Evolutionary conservation across 2,113 vertebrate genomes (phyloP), one percentile per base, ranked within the genome.

Genomic region (Tylochromis polylepis): DNA sequence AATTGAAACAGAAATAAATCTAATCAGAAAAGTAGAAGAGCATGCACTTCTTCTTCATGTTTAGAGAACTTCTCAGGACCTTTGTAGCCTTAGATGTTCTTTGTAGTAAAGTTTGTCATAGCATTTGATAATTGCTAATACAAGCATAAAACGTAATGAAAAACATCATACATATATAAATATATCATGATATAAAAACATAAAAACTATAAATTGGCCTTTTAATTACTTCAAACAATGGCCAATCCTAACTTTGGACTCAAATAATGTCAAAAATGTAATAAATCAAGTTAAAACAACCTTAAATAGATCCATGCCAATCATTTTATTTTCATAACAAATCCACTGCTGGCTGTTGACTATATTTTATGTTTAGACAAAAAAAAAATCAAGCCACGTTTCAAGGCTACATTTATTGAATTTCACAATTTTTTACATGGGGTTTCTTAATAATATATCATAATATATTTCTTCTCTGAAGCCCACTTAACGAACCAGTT

Each of bases 401-500:
- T 9, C 22, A 31, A 16, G 18, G 15, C 14, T 62, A 29, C 14
- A 41, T n/a, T 15, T 31, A 4, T 31, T 20, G 5, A 22, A 65
- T 65, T 65, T n/a, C 60, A 12, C 41, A 12, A 12, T 43, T 43
- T 43, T 22, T 67, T 67, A 38, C 34, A 67, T 38, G 38, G 8
- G 0, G 3, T n/a, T 70, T 70, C n/a, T 70, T 16, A 70, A 24
- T 70, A 43, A 70, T 0, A 43, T 43, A 24, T 78, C 1, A 53
- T n/a, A 79, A 80, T 22, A 8, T 15, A 85, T 46, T 34, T 38
- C 41, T 67, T 90, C 43, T 12, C 31, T 82, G 24, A 16, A 31
- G 24, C 3, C 11, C 57, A 51, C 70, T 88, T 62, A 84, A 62
- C 29, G 72, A 18, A 51, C 36, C 81, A 24, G 31, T 78, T 72